phyloP scores from a whole-genome alignment of 2,113 vertebrate genomes.

The Coryphaenoides rupestris region DNA sequence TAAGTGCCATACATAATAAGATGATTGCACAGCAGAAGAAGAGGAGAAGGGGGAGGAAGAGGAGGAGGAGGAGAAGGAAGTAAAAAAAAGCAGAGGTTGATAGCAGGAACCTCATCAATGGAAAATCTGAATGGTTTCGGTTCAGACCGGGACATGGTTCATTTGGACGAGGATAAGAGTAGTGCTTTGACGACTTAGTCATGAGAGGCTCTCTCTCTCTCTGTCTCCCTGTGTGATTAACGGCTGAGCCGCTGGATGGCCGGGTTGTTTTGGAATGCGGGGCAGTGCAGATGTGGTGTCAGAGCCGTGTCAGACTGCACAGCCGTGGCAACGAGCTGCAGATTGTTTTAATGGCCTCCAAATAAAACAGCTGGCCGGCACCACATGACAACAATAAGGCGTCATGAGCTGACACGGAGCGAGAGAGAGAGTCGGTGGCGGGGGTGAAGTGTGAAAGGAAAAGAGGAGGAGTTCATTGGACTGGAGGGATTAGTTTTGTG shows the following conservation, averaged over 20 bases:
- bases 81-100: not conserved
- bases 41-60: not conserved
- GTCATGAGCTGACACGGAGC: slow-evolving; percentile 29
- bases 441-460: not conserved
- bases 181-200: slow-evolving; percentile 18
- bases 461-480: not conserved
- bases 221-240: slow-evolving; percentile 9
- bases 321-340: slow-evolving; percentile 34
- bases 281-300: slow-evolving; percentile 33
- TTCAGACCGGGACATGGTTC: slow-evolving; percentile 1
- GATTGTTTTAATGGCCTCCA: slow-evolving; percentile 65
- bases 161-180: slow-evolving; percentile 7
- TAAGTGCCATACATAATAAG: not conserved
- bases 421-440: not conserved
- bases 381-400: slow-evolving; percentile 19
- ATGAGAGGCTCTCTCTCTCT: slow-evolving; percentile 2
- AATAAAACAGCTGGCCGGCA: slow-evolving; percentile 62
- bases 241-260: slow-evolving; percentile 20
- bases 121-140: not conserved
- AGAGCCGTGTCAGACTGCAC: slow-evolving; percentile 35
- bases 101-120: not conserved
- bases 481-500: too few species aligned
- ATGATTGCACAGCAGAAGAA: not conserved
- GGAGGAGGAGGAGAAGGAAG: not conserved
- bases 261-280: slow-evolving; percentile 4